Percentiles rank a stretch among this genome's conserved stretches.
Conservation (phyloP, 1,140 invertebrate species). For the Heliothis subflexa region DNA sequence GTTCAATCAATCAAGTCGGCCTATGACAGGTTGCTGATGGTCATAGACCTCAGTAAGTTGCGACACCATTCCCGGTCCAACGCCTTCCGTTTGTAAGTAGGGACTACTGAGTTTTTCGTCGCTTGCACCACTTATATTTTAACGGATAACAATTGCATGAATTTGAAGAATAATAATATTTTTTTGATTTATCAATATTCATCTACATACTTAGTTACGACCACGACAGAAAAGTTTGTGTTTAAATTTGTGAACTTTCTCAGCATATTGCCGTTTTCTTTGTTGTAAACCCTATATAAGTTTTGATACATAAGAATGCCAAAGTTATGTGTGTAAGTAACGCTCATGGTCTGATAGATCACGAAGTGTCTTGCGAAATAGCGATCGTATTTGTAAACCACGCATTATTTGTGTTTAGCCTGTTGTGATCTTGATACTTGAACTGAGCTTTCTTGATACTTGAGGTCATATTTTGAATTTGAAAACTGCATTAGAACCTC, state of each 20-base stretch:
- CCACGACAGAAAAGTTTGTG: not conserved
- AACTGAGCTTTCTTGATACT: not conserved
- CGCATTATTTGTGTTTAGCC: not conserved
- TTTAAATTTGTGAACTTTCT: not conserved
- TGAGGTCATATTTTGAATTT: too few relatives aligned
- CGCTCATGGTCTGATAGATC: constrained; percentile 69
- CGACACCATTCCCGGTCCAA: not conserved
- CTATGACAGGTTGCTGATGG: not conserved
- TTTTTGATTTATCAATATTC: too few relatives aligned
- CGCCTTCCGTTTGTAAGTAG: not conserved
- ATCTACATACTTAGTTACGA: not conserved
- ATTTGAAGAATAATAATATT: too few relatives aligned
- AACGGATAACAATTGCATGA: too few relatives aligned
- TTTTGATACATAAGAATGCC: constrained; percentile 14
- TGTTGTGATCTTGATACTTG: constrained; percentile 9
- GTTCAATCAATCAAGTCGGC: constrained; percentile 6
- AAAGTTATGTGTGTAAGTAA: not conserved
- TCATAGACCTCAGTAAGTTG: constrained; percentile 8
- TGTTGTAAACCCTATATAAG: not conserved
- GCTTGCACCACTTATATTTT: too few relatives aligned
- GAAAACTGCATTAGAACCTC: too few relatives aligned
- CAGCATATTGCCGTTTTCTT: too few relatives aligned
- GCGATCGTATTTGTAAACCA: not conserved
- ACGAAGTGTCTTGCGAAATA: constrained; percentile 59
- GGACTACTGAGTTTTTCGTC: not conserved